Conservation (phyloP, 2,113 vertebrate species). For the Pterocles gutturalis region DNA sequence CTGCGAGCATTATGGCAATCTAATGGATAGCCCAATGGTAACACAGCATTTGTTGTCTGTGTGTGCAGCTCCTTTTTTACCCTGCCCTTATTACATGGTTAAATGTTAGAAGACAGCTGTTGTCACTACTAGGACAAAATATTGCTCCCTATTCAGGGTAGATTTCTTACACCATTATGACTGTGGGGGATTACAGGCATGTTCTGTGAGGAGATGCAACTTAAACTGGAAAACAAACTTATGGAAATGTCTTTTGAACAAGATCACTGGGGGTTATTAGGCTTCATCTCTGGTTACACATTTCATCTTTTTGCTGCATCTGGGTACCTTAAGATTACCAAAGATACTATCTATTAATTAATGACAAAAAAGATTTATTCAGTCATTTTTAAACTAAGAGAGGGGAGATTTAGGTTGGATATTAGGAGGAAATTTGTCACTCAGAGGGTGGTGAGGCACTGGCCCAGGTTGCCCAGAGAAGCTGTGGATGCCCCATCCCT, state of each 20-base stretch:
- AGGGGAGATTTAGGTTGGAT: too few relatives aligned
- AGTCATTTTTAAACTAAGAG: too few relatives aligned
- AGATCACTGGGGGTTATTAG: neutral
- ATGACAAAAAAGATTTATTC: neutral
- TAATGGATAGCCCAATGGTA: constrained; percentile 26
- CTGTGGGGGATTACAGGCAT: neutral
- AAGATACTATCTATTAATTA: neutral
- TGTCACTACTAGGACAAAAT: constrained; percentile 36
- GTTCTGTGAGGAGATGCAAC: neutral
- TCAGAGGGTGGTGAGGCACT: too few relatives aligned
- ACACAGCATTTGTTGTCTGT: neutral
- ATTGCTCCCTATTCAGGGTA: neutral
- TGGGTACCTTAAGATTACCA: neutral
- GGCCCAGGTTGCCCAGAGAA: too few relatives aligned
- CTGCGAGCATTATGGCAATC: constrained; percentile 48
- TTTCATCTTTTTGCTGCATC: neutral
- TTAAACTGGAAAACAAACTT: neutral
- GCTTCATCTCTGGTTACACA: neutral
- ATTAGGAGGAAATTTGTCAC: too few relatives aligned
- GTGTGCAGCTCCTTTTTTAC: neutral
- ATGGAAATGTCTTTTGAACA: neutral
- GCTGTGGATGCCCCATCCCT: too few relatives aligned
- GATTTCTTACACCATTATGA: neutral
- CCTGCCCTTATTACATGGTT: neutral
- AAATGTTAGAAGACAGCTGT: constrained; percentile 34